A percentile compares a stretch with the other conserved stretches of the same genome.
Conservation (phyloP, 2,888 invertebrate species). For the Clunio marinus region DNA sequence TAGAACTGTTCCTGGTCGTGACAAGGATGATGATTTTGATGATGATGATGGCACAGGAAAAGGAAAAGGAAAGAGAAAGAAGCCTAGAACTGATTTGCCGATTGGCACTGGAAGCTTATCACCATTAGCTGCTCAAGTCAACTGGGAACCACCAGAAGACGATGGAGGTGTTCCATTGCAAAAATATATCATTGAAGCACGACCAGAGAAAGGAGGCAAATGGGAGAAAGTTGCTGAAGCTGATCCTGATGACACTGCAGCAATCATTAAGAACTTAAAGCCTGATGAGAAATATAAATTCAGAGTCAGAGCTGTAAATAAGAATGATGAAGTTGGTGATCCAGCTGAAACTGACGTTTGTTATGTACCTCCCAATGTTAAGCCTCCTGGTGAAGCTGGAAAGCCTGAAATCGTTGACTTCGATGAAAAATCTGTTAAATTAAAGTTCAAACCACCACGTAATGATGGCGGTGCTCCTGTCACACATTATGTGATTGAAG, state of each 20-base stretch:
- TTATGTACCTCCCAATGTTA: constrained; percentile 82
- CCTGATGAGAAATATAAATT: constrained; percentile 94
- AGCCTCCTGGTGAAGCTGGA: constrained; percentile 94
- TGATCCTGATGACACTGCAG: constrained; percentile 66
- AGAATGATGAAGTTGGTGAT: constrained; percentile 95
- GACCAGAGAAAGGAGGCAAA: constrained; percentile 74
- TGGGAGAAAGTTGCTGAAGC: constrained; percentile 87
- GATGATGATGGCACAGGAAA: constrained; percentile 30
- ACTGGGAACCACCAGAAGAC: constrained; percentile 82
- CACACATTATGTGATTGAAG: constrained; percentile 88
- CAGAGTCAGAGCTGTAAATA: constrained; percentile 95
- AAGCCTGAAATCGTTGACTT: constrained; percentile 94
- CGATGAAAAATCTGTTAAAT: constrained; percentile 94
- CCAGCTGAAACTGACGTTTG: constrained; percentile 87
- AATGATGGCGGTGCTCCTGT: constrained; percentile 90
- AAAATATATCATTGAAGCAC: constrained; percentile 88
- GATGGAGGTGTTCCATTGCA: constrained; percentile 82
- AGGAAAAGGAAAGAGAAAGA: constrained; percentile 38
- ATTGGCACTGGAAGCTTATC: constrained; percentile 28
- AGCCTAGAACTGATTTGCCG: constrained; percentile 27
- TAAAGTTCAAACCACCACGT: constrained; percentile 88
- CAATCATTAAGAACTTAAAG: constrained; percentile 79
- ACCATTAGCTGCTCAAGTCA: constrained; percentile 51
- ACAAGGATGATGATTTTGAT: constrained; percentile 10
- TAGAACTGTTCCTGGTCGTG: constrained; percentile 16